These are phyloP conservation scores for Drosophila lacicola DNA, from an alignment of 2,888 invertebrate genomes.

Conservation along the genomic window DNA sequence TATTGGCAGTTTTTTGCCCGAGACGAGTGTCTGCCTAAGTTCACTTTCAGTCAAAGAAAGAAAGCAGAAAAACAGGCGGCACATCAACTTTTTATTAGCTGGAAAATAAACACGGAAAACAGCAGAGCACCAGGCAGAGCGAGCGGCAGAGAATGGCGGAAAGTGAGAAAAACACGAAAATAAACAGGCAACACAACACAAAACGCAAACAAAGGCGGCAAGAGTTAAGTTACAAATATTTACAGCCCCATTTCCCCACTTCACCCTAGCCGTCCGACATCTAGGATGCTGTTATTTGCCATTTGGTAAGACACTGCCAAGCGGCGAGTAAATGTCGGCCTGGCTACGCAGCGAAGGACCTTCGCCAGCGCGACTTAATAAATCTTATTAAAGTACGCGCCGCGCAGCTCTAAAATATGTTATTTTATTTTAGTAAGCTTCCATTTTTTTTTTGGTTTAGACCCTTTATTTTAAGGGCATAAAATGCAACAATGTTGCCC, in stretches of 20 bases:
- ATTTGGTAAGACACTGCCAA: constrained; percentile 58
- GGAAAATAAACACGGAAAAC: constrained; percentile 59
- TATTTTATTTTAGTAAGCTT: constrained; percentile 36
- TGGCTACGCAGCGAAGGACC: constrained; percentile 24
- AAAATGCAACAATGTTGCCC: constrained; percentile 11
- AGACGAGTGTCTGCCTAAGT: constrained; percentile 34
- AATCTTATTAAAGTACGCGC: constrained; percentile 76
- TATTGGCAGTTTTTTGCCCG: constrained; percentile 47
- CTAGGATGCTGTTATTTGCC: constrained; percentile 51
- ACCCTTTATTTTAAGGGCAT: constrained; percentile 20
- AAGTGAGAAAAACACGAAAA: constrained; percentile 53
- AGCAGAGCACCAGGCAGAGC: constrained; percentile 1
- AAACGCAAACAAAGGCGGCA: constrained; percentile 68
- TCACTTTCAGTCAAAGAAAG: constrained; percentile 39
- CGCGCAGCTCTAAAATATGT: constrained; percentile 63
- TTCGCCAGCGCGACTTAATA: constrained; percentile 66
- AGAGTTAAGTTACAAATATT: constrained; percentile 80
- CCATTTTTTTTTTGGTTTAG: background rate
- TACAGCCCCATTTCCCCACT: constrained; percentile 46
- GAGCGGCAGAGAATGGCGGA: background rate
- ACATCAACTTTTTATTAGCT: constrained; percentile 78
- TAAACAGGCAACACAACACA: constrained; percentile 65
- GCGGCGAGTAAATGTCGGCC: constrained; percentile 53
- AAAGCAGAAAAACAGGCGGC: constrained; percentile 31
- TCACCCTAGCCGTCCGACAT: background rate